These are phyloP conservation scores for Drosophila orosa DNA, from an alignment of 1,140 invertebrate species.

Conservation along the genomic window DNA sequence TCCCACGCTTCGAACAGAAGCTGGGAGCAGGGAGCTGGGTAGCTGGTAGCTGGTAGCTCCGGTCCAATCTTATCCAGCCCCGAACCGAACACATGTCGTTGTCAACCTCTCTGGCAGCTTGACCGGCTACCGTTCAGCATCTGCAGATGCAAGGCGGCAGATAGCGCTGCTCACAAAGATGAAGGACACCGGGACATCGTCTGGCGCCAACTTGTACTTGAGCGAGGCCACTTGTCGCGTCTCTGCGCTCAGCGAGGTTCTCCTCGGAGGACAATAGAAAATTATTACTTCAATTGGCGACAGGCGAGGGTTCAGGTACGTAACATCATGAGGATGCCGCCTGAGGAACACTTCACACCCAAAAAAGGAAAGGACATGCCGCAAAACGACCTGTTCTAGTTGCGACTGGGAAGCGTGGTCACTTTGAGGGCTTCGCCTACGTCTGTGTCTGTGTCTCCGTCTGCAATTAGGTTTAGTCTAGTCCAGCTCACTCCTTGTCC, in stretches of 20 bases:
- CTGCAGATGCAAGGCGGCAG: conserved; percentile 57
- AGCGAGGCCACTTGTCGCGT: conserved; percentile 69
- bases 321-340: conserved; percentile 48
- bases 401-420: conserved; percentile 29
- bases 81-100: conserved; percentile 61
- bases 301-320: conserved; percentile 43
- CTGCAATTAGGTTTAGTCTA: conserved; percentile 18
- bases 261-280: conserved; percentile 57
- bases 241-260: conserved; percentile 5
- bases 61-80: conserved; percentile 57
- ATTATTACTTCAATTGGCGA: conserved; percentile 82
- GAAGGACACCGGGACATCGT: conserved; percentile 12
- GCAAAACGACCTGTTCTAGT: conserved; percentile 40
- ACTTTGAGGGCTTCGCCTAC: conserved; percentile 47
- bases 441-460: conserved; percentile 31
- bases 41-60: conserved; percentile 10
- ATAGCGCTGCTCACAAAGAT: conserved; percentile 54
- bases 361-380: conserved; percentile 28
- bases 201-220: conserved; percentile 65
- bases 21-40: neutral
- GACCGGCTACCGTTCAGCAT: conserved; percentile 63
- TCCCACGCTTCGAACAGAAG: conserved; percentile 10
- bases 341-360: conserved; percentile 64
- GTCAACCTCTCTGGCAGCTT: conserved; percentile 32
- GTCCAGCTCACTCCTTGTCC: conserved; percentile 20